phyloP scores from a whole-genome alignment of 2,888 invertebrate genomes.

The Globia sparganii region DNA sequence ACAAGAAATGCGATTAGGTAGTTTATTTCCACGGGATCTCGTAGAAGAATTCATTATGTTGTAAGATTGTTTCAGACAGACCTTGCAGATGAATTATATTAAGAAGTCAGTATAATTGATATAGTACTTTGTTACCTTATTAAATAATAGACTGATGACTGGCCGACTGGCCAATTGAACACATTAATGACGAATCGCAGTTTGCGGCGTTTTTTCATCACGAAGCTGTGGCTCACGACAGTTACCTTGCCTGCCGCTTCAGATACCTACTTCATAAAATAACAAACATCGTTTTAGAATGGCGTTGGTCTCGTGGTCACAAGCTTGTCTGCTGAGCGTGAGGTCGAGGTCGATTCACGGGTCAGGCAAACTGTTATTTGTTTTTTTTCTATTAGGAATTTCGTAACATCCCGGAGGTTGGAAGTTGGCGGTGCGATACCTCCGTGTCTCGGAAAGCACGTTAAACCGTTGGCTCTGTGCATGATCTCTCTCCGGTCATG shows the following conservation, averaged over 20 bases:
- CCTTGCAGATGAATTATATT: background rate
- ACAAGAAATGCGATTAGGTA: background rate
- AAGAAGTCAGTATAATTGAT: background rate
- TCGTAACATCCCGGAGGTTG: too few relatives aligned
- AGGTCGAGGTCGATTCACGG: too few relatives aligned
- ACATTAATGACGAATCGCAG: background rate
- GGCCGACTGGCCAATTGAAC: background rate
- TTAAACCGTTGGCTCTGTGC: too few relatives aligned
- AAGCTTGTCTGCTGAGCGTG: too few relatives aligned
- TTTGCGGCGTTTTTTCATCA: background rate
- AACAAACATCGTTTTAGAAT: too few relatives aligned
- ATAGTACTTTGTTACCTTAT: background rate
- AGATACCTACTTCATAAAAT: background rate
- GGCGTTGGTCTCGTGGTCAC: too few relatives aligned
- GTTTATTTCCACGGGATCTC: background rate
- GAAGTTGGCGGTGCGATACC: too few relatives aligned
- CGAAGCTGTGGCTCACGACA: background rate
- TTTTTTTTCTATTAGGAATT: too few relatives aligned
- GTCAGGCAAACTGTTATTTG: too few relatives aligned
- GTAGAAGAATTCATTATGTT: slow-evolving; percentile 4
- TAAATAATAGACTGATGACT: background rate
- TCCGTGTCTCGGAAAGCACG: too few relatives aligned
- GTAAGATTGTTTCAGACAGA: background rate
- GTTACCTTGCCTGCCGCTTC: background rate
- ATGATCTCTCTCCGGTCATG: too few relatives aligned